These are phyloP conservation scores for Ylistrum balloti DNA, from an alignment of 1,140 invertebrate species.

Conservation along the genomic window DNA sequence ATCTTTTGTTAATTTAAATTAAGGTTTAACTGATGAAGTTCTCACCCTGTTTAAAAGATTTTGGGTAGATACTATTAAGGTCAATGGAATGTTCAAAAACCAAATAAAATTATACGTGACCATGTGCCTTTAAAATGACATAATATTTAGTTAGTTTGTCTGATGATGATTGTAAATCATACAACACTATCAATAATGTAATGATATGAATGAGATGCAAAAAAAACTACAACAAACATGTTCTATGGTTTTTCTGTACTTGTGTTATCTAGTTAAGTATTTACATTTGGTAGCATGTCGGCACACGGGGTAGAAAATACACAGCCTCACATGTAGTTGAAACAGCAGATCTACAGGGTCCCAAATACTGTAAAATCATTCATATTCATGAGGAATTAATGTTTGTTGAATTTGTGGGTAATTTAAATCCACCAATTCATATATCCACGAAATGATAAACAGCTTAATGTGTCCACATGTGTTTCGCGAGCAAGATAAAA, in stretches of 20 bases:
- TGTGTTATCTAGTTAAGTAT: neutral
- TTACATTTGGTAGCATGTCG: neutral
- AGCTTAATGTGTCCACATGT: no score
- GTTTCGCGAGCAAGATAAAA: no score
- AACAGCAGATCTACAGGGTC: no score
- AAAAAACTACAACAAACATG: neutral
- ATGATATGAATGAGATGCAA: neutral
- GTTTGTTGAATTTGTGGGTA: no score
- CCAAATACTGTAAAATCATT: no score
- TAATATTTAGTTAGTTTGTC: neutral
- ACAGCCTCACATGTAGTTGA: no score
- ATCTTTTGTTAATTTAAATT: neutral
- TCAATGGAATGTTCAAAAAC: constrained; percentile 11
- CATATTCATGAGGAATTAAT: no score
- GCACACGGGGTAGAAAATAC: neutral
- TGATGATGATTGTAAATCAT: neutral
- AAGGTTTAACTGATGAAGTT: neutral
- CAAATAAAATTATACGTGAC: neutral
- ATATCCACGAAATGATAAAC: no score
- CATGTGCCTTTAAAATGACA: neutral
- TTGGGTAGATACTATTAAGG: neutral
- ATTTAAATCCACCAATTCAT: no score
- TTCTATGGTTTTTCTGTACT: neutral
- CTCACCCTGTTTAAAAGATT: neutral
- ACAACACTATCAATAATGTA: neutral